These are phyloP conservation scores for Psittacula echo DNA, from an alignment of 2,797 vertebrate genomes.

Conservation along the genomic window DNA sequence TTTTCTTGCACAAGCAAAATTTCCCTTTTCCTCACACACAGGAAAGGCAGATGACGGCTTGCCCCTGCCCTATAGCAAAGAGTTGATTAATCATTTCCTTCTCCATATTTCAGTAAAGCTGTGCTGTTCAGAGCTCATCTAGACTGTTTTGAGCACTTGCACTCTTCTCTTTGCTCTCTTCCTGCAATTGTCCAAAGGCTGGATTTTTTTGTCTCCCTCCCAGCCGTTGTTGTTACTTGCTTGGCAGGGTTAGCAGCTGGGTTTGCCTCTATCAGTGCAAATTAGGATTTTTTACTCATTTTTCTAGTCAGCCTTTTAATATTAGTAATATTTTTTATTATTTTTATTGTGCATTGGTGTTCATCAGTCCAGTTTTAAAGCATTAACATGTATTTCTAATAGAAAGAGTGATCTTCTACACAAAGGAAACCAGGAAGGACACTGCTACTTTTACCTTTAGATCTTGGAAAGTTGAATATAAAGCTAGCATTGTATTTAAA, in stretches of 20 bases:
- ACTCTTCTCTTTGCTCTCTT: background rate
- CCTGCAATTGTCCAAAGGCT: slow-evolving; percentile 23
- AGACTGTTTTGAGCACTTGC: background rate
- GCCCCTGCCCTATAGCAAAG: background rate
- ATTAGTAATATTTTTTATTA: too few species aligned
- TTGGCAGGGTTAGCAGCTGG: background rate
- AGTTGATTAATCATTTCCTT: slow-evolving; percentile 42
- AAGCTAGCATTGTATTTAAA: background rate
- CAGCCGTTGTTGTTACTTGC: background rate
- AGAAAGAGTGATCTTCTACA: background rate
- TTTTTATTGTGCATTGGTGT: background rate
- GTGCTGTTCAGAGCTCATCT: background rate
- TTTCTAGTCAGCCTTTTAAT: background rate
- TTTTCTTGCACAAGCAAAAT: background rate
- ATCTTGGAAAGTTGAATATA: background rate
- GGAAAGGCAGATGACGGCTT: slow-evolving; percentile 17
- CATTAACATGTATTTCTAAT: background rate
- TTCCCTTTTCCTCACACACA: background rate
- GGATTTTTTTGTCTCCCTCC: background rate
- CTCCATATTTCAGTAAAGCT: background rate
- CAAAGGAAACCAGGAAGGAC: background rate
- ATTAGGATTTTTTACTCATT: background rate
- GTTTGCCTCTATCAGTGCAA: background rate
- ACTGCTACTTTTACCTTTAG: background rate
- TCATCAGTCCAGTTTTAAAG: background rate